These are phyloP conservation scores for Limenitis camilla DNA, from an alignment of 2,888 invertebrate genomes.

Conservation along the genomic window DNA sequence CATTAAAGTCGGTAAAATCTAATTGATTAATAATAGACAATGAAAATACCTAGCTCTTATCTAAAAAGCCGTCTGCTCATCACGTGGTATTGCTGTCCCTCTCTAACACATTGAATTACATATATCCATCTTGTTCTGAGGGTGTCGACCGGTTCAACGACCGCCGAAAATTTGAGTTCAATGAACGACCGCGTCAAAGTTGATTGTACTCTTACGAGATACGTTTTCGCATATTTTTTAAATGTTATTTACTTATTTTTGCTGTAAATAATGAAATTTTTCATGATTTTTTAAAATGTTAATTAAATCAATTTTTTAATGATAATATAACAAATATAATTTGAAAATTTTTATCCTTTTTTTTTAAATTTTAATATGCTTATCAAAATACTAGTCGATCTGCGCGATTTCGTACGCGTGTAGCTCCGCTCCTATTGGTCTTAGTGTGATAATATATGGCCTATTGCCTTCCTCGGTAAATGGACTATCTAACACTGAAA, in stretches of 20 bases:
- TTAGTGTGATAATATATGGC: no score
- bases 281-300: no score
- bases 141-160: slow-evolving; percentile 51
- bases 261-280: no score
- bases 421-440: no score
- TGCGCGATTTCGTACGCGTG: no score
- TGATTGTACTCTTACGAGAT: slow-evolving; percentile 33
- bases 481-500: no score
- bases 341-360: no score
- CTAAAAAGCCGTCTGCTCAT: slow-evolving; percentile 32
- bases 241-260: background rate
- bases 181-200: slow-evolving; percentile 52
- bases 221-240: slow-evolving; percentile 2
- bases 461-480: no score
- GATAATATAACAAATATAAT: no score
- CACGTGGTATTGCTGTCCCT: slow-evolving; percentile 33
- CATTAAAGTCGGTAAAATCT: slow-evolving; percentile 12
- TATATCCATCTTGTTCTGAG: slow-evolving; percentile 30
- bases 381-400: no score
- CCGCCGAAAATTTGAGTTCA: slow-evolving; percentile 56
- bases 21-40: slow-evolving; percentile 33
- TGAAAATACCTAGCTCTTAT: slow-evolving; percentile 30
- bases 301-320: no score
- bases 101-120: slow-evolving; percentile 12
- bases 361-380: no score